Conservation (phyloP, 1,140 invertebrate species). For the Plectrocnemia conspersa region DNA sequence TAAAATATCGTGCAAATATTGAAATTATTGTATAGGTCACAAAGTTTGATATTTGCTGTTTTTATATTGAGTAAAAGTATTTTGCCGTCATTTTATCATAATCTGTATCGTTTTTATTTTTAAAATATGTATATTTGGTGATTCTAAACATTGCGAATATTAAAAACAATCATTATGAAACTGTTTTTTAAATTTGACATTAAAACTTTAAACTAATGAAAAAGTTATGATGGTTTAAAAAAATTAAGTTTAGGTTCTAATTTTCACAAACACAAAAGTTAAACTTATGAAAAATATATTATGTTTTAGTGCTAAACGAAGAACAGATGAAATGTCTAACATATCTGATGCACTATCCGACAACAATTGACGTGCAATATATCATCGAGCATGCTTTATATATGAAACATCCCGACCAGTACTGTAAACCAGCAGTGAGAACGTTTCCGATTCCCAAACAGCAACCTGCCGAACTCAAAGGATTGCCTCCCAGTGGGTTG, state of each 20-base stretch:
- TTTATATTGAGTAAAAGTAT: too few relatives aligned
- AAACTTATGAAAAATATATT: too few relatives aligned
- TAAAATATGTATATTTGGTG: too few relatives aligned
- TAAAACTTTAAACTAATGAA: background rate
- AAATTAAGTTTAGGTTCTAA: background rate
- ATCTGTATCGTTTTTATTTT: too few relatives aligned
- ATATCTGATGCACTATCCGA: constrained; percentile 29
- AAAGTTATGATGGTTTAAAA: background rate
- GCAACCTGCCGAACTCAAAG: too few relatives aligned
- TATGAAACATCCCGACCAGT: constrained; percentile 25
- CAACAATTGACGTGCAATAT: constrained; percentile 30
- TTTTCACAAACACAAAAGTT: too few relatives aligned
- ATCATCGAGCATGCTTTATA: constrained; percentile 31
- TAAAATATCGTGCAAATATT: too few relatives aligned
- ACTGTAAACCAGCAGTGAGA: constrained; percentile 18
- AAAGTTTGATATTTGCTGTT: too few relatives aligned
- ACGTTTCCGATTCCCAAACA: constrained; percentile 12
- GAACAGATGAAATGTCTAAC: constrained; percentile 27
- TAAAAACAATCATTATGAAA: background rate
- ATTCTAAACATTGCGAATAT: too few relatives aligned
- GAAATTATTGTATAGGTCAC: too few relatives aligned
- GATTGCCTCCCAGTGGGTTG: too few relatives aligned
- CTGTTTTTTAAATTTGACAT: background rate
- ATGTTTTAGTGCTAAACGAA: constrained; percentile 19
- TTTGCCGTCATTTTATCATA: too few relatives aligned